Evolutionary conservation across 1,140 invertebrate genomes (phyloP).

Genomic region (Zaprionus nigranus): DNA sequence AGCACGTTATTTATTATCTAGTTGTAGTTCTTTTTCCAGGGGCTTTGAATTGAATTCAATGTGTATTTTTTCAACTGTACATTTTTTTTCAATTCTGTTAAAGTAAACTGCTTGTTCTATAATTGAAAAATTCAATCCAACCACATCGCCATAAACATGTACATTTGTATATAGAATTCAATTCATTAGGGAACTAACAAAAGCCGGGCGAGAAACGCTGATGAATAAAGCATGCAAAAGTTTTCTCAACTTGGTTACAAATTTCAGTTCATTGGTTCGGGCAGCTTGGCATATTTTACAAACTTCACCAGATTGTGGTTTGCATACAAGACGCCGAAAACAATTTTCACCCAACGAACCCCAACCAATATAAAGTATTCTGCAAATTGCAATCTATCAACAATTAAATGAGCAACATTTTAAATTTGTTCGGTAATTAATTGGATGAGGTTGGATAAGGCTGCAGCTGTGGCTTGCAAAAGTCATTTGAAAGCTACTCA

Average conservation of each 20-base stretch:
- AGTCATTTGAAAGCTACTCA: constrained; percentile 12
- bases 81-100: too few relatives aligned
- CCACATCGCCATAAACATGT: constrained; percentile 1
- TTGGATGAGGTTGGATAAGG: constrained; percentile 28
- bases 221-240: constrained; percentile 27
- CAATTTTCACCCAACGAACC: constrained; percentile 1
- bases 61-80: not conserved
- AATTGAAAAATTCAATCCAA: constrained; percentile 25
- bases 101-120: too few relatives aligned
- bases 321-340: constrained; percentile 3
- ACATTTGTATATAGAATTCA: not conserved
- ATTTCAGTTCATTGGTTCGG: constrained; percentile 33
- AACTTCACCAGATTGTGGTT: constrained; percentile 27
- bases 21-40: too few relatives aligned
- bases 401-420: constrained; percentile 11
- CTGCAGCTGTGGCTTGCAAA: constrained; percentile 9
- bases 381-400: constrained; percentile 11
- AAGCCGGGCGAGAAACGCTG: not conserved
- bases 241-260: constrained; percentile 24
- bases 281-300: constrained; percentile 29
- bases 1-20: too few relatives aligned
- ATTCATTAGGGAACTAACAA: constrained; percentile 8
- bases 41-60: not conserved
- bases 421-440: constrained; percentile 55
- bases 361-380: constrained; percentile 3